These are phyloP conservation scores for Danio kyathit DNA, from an alignment of 2,797 vertebrate genomes.

Conservation along the genomic window DNA sequence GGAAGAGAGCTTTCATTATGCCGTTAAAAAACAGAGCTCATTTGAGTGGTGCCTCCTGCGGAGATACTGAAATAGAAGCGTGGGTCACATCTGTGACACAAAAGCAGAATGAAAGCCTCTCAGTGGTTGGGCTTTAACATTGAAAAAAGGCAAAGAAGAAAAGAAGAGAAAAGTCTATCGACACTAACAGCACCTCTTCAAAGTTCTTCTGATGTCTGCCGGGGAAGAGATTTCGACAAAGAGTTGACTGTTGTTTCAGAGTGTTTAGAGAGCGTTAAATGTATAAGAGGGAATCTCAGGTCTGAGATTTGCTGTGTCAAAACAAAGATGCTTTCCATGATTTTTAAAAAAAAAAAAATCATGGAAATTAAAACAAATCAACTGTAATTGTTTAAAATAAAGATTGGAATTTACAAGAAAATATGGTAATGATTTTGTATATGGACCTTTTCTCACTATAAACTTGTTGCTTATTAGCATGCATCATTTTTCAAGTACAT, in stretches of 20 bases:
- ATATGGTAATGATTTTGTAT: background rate
- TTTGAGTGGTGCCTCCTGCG: slow-evolving; percentile 68
- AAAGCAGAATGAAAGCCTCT: slow-evolving; percentile 72
- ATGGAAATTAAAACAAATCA: no score
- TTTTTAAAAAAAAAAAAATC: background rate
- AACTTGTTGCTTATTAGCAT: no score
- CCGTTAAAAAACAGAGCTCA: slow-evolving; percentile 68
- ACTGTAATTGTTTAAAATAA: background rate
- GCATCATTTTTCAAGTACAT: no score
- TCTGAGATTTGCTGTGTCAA: background rate
- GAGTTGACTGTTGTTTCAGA: slow-evolving; percentile 24
- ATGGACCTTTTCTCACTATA: no score
- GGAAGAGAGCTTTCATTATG: slow-evolving; percentile 69
- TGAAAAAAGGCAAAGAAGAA: slow-evolving; percentile 66
- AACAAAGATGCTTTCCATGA: slow-evolving; percentile 19
- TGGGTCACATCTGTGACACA: slow-evolving; percentile 72
- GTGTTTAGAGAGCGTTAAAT: slow-evolving; percentile 33
- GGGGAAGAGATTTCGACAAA: slow-evolving; percentile 62
- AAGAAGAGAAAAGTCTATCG: slow-evolving; percentile 64
- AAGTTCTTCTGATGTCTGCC: slow-evolving; percentile 56
- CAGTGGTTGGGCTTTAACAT: slow-evolving; percentile 69
- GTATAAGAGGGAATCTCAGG: background rate
- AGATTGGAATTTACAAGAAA: background rate
- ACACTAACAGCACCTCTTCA: slow-evolving; percentile 56
- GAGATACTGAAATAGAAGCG: slow-evolving; percentile 69